Evolutionary conservation across 2,888 invertebrate genomes (phyloP).

Genomic region (Diaphora mendica): DNA sequence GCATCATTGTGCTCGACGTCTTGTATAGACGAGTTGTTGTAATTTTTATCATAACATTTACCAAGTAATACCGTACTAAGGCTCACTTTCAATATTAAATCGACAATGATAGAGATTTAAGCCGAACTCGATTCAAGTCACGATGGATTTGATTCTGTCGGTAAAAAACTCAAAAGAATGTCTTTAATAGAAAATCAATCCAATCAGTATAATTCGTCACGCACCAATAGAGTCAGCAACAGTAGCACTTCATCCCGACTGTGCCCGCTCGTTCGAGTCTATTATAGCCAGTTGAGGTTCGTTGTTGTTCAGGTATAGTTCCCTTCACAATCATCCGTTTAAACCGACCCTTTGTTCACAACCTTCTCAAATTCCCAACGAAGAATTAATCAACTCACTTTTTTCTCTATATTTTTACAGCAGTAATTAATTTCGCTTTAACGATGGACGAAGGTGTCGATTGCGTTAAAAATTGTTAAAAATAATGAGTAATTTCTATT

Average conservation of each 20-base stretch:
- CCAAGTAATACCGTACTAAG: constrained; percentile 19
- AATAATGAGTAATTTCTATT: constrained; percentile 72
- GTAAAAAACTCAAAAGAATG: constrained; percentile 64
- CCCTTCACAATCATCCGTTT: constrained; percentile 50
- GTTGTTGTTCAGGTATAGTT: constrained; percentile 40
- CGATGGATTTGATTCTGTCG: constrained; percentile 67
- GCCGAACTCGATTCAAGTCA: constrained; percentile 70
- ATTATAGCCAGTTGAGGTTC: constrained; percentile 28
- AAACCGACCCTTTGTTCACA: constrained; percentile 72
- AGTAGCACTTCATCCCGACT: constrained; percentile 57
- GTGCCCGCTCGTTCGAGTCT: constrained; percentile 55
- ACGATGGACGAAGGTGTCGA: constrained; percentile 77
- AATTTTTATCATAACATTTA: constrained; percentile 39
- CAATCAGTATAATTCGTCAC: constrained; percentile 77
- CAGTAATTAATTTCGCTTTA: constrained; percentile 80
- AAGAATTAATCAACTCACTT: constrained; percentile 76
- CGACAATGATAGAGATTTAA: constrained; percentile 56
- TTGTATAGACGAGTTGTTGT: constrained; percentile 39
- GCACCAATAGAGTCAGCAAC: constrained; percentile 69
- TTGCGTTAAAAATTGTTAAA: constrained; percentile 73
- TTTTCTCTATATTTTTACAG: constrained; percentile 70
- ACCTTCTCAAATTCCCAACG: constrained; percentile 78
- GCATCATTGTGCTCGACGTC: constrained; percentile 58
- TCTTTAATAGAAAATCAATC: constrained; percentile 80
- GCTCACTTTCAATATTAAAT: constrained; percentile 39